Conservation (phyloP, 2,113 vertebrate genomes). For the Vombatus ursinus region DNA sequence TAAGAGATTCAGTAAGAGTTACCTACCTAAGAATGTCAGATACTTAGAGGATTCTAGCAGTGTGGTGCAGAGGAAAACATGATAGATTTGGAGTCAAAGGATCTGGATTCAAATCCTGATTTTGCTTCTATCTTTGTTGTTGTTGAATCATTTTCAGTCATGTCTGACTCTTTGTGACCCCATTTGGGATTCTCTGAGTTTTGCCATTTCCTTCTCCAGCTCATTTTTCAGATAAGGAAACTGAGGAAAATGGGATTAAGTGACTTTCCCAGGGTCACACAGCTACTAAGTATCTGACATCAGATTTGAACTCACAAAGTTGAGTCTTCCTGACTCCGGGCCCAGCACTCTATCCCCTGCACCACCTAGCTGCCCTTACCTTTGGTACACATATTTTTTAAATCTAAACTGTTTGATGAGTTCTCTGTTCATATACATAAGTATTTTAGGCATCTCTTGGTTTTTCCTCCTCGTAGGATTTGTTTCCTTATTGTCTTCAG, state of each 20-base stretch:
- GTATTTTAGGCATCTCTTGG: neutral
- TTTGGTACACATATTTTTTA: neutral
- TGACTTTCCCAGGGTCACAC: neutral
- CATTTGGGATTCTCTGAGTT: neutral
- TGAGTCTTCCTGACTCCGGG: neutral
- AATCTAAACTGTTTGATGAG: neutral
- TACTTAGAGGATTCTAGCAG: neutral
- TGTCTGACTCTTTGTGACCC: neutral
- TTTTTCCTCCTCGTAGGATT: neutral
- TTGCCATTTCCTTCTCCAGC: neutral
- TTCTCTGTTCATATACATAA: neutral
- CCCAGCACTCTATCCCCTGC: neutral
- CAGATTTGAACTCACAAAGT: neutral
- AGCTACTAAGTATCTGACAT: neutral
- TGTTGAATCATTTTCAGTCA: neutral
- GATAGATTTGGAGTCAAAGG: neutral
- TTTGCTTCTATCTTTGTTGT: neutral
- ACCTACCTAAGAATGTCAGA: neutral
- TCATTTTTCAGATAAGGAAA: neutral
- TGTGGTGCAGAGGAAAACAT: neutral
- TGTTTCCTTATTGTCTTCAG: neutral
- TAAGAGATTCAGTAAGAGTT: neutral
- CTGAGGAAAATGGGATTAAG: neutral
- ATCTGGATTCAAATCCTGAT: neutral
- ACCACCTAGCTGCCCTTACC: neutral